Base-by-base conservation (phyloP, 2,113 vertebrate genomes). In the Anser cygnoides region DNA sequence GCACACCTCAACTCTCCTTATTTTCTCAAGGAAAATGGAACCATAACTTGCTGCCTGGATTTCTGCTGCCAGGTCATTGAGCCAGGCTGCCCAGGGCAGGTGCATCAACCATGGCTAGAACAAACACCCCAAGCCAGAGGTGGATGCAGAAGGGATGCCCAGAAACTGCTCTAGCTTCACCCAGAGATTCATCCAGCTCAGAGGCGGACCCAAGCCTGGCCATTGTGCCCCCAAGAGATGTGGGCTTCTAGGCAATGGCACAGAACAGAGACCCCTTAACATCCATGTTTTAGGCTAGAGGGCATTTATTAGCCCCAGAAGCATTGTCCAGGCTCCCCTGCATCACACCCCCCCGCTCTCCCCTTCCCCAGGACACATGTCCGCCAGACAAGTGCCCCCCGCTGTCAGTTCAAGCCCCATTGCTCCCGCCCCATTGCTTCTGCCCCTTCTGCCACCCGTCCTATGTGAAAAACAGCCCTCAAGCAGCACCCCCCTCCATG, bases 121-220 rank as follows among this genome's bases (percentile, higher is more conserved):
- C 1, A 2, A 63, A 4, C 2, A 31, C 13, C 4, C 3, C 22
- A 28, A n/a, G 13, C 6, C 54, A 11, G 14, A 17, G 29, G 13
- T 0, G 10, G 13, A 13, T 44, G 39, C 43, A 79, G 67, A 77
- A 66, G 22, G 44, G 20, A 14, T 18, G 71, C 15, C 39, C 80
- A 74, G 28, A 71, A 67, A 41, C 33, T 71, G 25, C 39, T 57
- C 25, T 33, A 11, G 21, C 12, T 90, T 79, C 39, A 61, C 33
- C 9, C 58, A 66, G 22, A 1, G 50, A 31, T 50, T 67, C 17
- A 55, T 10, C 22, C n/a, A 37, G 0, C 57, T 75, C 65, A 43
- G 77, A 55, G 37, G 26, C 9, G 6, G 46, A n/a, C 37, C 18
- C 41, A 72, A 4, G 8, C n/a, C 21, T 75, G 71, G 61, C 49